Evolutionary conservation across 1,140 invertebrate genomes (phyloP).

Genomic region (Calephelis nemesis): DNA sequence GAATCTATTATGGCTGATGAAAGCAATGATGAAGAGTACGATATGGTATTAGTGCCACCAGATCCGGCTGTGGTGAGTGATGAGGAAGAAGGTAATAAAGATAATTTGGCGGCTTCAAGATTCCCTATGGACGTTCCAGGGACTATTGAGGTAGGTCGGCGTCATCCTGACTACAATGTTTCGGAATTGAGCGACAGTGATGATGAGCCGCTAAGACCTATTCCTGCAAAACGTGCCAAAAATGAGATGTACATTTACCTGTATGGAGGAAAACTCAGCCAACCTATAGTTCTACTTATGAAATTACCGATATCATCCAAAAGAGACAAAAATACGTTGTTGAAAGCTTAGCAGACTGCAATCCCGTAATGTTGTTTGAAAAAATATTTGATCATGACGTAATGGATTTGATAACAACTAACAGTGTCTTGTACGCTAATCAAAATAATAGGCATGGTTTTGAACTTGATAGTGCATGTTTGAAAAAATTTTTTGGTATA

Average conservation of each 20-base stretch:
- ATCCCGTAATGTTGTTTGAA: slow-evolving; percentile 41
- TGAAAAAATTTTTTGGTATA: slow-evolving; percentile 47
- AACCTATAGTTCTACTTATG: slow-evolving; percentile 35
- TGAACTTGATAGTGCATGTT: slow-evolving; percentile 37
- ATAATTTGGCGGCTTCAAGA: slow-evolving; percentile 32
- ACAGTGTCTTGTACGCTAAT: slow-evolving; percentile 40
- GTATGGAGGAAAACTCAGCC: slow-evolving; percentile 38
- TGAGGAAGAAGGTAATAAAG: slow-evolving; percentile 42
- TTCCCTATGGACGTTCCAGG: slow-evolving; percentile 37
- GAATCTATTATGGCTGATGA: slow-evolving; percentile 38
- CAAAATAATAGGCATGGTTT: slow-evolving; percentile 49
- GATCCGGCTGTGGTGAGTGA: slow-evolving; percentile 39
- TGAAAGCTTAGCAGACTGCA: slow-evolving; percentile 35
- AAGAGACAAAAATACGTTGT: slow-evolving; percentile 34
- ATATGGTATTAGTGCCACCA: slow-evolving; percentile 39
- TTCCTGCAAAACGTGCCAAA: slow-evolving; percentile 36
- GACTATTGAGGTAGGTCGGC: slow-evolving; percentile 37
- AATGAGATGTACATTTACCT: slow-evolving; percentile 32
- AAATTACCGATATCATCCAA: slow-evolving; percentile 35
- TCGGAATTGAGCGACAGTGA: slow-evolving; percentile 37
- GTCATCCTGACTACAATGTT: slow-evolving; percentile 32
- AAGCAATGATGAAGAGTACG: slow-evolving; percentile 38
- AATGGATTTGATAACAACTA: slow-evolving; percentile 35
- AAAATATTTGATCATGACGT: slow-evolving; percentile 42
- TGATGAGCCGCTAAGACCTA: slow-evolving; percentile 35